Percentiles rank a stretch among this genome's conserved stretches.
phyloP scores from a whole-genome alignment of 2,113 vertebrate species.

The Eptesicus fuscus region DNA sequence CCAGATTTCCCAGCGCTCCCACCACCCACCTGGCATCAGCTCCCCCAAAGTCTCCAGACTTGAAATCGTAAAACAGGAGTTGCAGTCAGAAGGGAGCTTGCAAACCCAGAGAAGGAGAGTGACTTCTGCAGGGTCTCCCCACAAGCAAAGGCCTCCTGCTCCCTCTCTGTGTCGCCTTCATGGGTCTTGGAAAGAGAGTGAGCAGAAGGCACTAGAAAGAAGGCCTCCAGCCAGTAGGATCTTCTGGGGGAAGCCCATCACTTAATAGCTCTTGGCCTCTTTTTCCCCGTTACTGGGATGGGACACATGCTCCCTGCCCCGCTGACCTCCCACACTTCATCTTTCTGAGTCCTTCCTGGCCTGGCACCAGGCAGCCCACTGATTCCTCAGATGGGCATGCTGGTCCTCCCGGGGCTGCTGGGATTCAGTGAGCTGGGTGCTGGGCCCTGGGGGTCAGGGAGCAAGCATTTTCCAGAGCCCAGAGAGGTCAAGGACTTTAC shows the following conservation, averaged over 20 bases:
- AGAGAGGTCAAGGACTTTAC: conserved; percentile 30
- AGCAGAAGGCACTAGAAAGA: background rate
- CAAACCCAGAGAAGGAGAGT: background rate
- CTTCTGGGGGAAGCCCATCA: background rate
- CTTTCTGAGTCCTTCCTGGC: background rate
- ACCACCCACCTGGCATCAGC: background rate
- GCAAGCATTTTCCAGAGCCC: background rate
- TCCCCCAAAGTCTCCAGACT: background rate
- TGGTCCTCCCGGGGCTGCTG: background rate
- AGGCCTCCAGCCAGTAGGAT: background rate
- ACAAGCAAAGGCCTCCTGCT: background rate
- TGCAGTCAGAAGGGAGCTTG: background rate
- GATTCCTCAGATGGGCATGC: background rate
- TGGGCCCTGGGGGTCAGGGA: background rate
- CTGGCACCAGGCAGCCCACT: background rate
- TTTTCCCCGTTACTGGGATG: background rate
- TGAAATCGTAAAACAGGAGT: background rate
- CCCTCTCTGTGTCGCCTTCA: background rate
- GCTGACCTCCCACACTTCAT: background rate
- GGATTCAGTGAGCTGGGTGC: background rate
- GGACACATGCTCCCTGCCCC: background rate
- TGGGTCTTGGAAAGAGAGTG: background rate
- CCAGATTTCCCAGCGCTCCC: background rate
- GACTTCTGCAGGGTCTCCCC: background rate
- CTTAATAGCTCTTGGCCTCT: background rate